phyloP scores from a whole-genome alignment of 2,888 invertebrate species.

The Agonopterix alstromeriana region DNA sequence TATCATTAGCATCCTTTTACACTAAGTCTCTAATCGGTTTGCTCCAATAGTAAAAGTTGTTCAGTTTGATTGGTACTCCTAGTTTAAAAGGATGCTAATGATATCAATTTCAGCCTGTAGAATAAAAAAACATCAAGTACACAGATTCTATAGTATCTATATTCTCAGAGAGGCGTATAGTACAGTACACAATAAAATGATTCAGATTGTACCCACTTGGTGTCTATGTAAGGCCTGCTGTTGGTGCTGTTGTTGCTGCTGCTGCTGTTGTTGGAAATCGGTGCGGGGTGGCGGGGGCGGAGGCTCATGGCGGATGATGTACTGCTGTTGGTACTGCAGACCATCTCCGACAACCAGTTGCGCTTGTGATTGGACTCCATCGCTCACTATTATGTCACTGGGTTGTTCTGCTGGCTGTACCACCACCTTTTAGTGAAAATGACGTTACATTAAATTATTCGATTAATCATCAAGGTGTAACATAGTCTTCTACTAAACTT shows the following conservation, averaged over 20 bases:
- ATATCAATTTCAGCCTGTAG: no score
- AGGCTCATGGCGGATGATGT: slow-evolving; percentile 66
- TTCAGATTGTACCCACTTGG: neutral
- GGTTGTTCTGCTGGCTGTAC: slow-evolving; percentile 72
- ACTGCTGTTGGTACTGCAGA: slow-evolving; percentile 66
- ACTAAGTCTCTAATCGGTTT: no score
- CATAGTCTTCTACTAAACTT: no score
- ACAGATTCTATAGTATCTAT: no score
- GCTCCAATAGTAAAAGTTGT: no score
- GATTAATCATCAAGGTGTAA: no score
- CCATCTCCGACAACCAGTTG: slow-evolving; percentile 66
- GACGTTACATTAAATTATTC: neutral
- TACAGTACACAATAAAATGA: no score
- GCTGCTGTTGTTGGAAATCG: slow-evolving; percentile 53
- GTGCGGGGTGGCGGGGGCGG: slow-evolving; percentile 47
- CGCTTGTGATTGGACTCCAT: slow-evolving; percentile 56
- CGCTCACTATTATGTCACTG: slow-evolving; percentile 75
- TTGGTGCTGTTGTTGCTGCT: slow-evolving; percentile 38
- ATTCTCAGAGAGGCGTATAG: no score
- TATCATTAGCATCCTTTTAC: no score
- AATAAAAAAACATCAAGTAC: no score
- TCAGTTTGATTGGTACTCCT: no score
- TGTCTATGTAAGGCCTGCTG: slow-evolving; percentile 48
- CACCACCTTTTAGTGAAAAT: slow-evolving; percentile 46
- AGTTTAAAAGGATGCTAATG: no score